phyloP scores from a whole-genome alignment of 2,797 vertebrate species.

The Tokudaia tokunoshimensis region DNA sequence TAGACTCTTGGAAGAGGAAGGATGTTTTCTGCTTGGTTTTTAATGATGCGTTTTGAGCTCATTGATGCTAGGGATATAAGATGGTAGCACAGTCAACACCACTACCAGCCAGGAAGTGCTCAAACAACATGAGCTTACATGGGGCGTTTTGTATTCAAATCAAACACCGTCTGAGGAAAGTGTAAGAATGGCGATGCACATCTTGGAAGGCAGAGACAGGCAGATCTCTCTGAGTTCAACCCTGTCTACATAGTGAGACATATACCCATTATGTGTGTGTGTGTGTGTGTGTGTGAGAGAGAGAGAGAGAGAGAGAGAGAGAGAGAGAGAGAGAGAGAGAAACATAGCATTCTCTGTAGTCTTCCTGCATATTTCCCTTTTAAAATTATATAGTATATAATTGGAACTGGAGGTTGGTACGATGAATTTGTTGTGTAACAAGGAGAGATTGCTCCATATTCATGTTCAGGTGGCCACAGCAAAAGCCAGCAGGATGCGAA shows the following conservation, averaged over 20 bases:
- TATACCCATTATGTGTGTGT: not conserved
- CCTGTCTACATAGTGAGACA: not conserved
- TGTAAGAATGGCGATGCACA: not conserved
- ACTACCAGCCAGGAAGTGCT: not conserved
- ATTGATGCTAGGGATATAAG: not conserved
- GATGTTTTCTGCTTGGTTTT: not conserved
- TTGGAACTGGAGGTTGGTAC: not conserved
- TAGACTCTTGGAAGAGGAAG: not conserved
- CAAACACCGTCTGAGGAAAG: not conserved
- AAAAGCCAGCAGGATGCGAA: not conserved
- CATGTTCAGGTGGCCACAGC: not conserved
- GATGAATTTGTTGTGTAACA: not conserved
- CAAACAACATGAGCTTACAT: not conserved
- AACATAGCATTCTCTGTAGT: not conserved
- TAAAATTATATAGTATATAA: not conserved
- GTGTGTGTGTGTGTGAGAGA: too few relatives aligned
- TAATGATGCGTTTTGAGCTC: not conserved
- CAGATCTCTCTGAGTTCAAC: not conserved
- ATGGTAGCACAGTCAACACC: not conserved
- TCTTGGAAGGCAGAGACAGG: not conserved
- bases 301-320: not conserved
- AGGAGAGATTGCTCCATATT: not conserved
- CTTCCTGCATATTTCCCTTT: not conserved
- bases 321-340: not conserved
- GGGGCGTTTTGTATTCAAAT: not conserved